Conservation (phyloP, 2,888 invertebrate species). For the Dryomyza anilis region DNA sequence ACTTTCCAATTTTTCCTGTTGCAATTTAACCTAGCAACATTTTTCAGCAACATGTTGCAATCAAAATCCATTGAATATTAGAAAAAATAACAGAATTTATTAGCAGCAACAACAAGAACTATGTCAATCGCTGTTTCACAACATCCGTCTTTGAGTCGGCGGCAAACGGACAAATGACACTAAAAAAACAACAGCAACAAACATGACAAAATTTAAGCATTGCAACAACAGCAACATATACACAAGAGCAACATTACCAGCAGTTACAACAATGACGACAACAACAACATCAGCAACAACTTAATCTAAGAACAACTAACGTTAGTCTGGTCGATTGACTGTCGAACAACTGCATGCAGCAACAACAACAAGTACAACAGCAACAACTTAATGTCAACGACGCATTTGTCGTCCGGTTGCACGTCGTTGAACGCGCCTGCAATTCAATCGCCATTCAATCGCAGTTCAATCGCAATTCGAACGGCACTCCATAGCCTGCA, state of each 20-base stretch:
- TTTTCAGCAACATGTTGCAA: too few relatives aligned
- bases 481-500: too few relatives aligned
- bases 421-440: too few relatives aligned
- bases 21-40: neutral
- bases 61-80: too few relatives aligned
- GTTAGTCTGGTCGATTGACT: neutral
- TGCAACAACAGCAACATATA: slow-evolving; percentile 17
- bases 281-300: too few relatives aligned
- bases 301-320: too few relatives aligned
- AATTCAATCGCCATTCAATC: too few relatives aligned
- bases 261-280: slow-evolving; percentile 12
- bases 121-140: slow-evolving; percentile 22
- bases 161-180: slow-evolving; percentile 6
- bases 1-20: too few relatives aligned
- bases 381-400: neutral
- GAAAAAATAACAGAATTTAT: slow-evolving; percentile 13
- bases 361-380: neutral
- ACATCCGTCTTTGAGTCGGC: slow-evolving; percentile 35
- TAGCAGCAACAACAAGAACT: slow-evolving; percentile 12
- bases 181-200: neutral
- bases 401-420: too few relatives aligned
- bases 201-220: neutral
- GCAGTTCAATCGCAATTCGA: too few relatives aligned
- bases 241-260: neutral
- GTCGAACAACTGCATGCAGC: neutral